Conservation (phyloP, 2,888 invertebrate genomes). For the Chloroclysta siterata region DNA sequence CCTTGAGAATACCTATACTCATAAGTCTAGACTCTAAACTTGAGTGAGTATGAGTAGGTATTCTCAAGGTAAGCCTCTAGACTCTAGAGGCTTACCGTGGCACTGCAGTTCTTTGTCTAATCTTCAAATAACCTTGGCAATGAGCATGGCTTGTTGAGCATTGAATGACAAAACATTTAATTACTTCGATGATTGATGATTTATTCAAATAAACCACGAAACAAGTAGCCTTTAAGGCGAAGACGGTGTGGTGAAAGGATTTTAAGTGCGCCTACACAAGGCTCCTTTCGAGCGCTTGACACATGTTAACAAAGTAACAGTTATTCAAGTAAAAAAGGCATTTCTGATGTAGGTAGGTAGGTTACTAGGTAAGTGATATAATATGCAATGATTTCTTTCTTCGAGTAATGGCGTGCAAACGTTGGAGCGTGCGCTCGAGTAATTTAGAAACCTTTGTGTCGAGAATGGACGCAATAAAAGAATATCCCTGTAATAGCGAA, state of each 20-base stretch:
- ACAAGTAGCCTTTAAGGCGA: too few species aligned
- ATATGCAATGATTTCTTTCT: conserved; percentile 36
- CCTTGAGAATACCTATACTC: too few species aligned
- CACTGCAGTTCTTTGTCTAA: too few species aligned
- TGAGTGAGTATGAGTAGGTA: too few species aligned
- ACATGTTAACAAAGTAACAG: neutral
- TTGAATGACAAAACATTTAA: neutral
- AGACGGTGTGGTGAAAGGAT: too few species aligned
- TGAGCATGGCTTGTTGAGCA: conserved; percentile 15
- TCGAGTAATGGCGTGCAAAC: conserved; percentile 43
- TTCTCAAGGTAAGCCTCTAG: too few species aligned
- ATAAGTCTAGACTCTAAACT: too few species aligned
- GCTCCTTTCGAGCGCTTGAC: too few species aligned
- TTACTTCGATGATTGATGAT: too few species aligned
- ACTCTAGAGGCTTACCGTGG: too few species aligned
- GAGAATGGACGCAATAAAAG: conserved; percentile 41
- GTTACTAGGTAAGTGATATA: conserved; percentile 29
- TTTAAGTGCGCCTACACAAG: too few species aligned
- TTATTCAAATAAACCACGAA: too few species aligned
- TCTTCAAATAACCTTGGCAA: conserved; percentile 14
- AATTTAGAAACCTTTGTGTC: conserved; percentile 47
- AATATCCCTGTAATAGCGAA: conserved; percentile 38
- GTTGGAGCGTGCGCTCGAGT: conserved; percentile 49
- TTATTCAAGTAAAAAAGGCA: neutral
- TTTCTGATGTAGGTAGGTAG: conserved; percentile 14